A percentile compares a stretch with the other conserved stretches of the same genome.
phyloP scores from a whole-genome alignment of 2,888 invertebrate species.

The Napeogenes sylphis region DNA sequence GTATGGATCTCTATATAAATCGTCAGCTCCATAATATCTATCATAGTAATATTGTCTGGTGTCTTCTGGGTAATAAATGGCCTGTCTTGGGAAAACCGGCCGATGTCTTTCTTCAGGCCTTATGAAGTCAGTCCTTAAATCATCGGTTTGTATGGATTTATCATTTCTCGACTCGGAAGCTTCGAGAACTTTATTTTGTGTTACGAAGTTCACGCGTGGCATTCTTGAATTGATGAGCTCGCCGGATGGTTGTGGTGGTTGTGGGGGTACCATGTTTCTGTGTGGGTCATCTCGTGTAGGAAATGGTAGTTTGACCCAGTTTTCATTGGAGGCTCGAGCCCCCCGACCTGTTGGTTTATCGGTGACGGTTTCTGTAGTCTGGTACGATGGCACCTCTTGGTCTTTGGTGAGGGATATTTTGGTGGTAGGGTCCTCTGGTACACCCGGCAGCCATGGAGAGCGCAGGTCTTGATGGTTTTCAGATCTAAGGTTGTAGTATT shows the following conservation, averaged over 20 bases:
- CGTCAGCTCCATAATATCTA: slow-evolving; percentile 58
- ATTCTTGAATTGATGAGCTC: slow-evolving; percentile 78
- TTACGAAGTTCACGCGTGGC: slow-evolving; percentile 82
- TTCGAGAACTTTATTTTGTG: slow-evolving; percentile 76
- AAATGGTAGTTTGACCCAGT: slow-evolving; percentile 80
- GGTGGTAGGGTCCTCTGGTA: slow-evolving; percentile 65
- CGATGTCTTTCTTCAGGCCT: slow-evolving; percentile 66
- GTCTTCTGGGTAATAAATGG: slow-evolving; percentile 71
- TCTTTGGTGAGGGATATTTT: slow-evolving; percentile 64
- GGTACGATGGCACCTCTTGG: slow-evolving; percentile 52
- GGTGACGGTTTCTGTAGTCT: slow-evolving; percentile 66
- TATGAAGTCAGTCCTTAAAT: slow-evolving; percentile 68
- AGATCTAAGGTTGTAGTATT: slow-evolving; percentile 59
- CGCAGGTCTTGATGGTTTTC: slow-evolving; percentile 48
- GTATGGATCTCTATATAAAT: slow-evolving; percentile 63
- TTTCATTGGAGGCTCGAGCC: slow-evolving; percentile 77
- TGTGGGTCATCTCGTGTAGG: slow-evolving; percentile 53
- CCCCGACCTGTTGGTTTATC: slow-evolving; percentile 78
- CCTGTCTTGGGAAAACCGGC: slow-evolving; percentile 69
- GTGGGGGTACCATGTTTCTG: slow-evolving; percentile 58
- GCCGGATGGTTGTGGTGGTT: slow-evolving; percentile 71
- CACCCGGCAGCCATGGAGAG: slow-evolving; percentile 66
- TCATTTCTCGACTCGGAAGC: slow-evolving; percentile 72
- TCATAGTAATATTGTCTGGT: slow-evolving; percentile 62
- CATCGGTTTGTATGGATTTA: slow-evolving; percentile 66